phyloP scores from a whole-genome alignment of 1,140 invertebrate species.

The Bombus waltoni region DNA sequence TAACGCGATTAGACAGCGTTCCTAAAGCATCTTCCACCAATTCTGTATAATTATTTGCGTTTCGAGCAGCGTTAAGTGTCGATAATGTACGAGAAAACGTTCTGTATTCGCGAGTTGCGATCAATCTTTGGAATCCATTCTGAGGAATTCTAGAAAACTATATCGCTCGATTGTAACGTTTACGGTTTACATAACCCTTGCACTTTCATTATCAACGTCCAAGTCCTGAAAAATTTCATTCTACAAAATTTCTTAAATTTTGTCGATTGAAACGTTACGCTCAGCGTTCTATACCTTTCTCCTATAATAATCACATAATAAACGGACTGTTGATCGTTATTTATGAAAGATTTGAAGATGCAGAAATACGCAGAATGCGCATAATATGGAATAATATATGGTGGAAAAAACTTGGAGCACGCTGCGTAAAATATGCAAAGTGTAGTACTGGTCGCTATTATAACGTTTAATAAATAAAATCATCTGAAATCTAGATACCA shows the following conservation, averaged over 20 bases:
- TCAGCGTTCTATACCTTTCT: no score
- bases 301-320: no score
- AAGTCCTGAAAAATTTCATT: not conserved
- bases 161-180: no score
- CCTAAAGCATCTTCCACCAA: not conserved
- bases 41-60: constrained; percentile 1
- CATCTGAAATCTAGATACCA: not conserved
- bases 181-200: not conserved
- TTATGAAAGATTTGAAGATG: not conserved
- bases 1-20: not conserved
- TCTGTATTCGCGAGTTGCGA: no score
- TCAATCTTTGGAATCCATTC: not conserved
- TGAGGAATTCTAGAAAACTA: not conserved
- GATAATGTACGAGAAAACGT: not conserved
- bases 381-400: no score
- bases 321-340: not conserved
- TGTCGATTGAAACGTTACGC: not conserved
- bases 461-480: no score
- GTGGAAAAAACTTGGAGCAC: no score
- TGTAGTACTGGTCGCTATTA: no score
- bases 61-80: not conserved
- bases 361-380: not conserved
- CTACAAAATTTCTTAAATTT: not conserved
- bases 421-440: no score
- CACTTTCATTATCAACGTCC: not conserved